Base-by-base conservation (phyloP, 2,113 vertebrate genomes). In the Megaptera novaeangliae region DNA sequence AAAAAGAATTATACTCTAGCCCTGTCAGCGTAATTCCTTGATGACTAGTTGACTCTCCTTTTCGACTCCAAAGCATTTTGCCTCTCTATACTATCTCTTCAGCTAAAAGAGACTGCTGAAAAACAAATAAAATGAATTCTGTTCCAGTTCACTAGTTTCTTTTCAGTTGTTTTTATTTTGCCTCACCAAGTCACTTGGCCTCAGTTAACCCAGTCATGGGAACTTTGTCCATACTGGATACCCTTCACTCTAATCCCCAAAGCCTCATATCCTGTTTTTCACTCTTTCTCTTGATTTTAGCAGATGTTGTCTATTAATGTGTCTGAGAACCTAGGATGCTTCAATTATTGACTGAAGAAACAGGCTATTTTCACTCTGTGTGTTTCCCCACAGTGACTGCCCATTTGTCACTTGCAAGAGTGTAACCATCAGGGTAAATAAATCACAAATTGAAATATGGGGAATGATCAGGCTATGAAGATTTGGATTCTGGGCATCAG, bases 291-390 rank as follows among this genome's bases (percentile, higher is more conserved):
- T 94, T 97, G 93, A 97, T 90, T 97, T 97, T 94, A 98, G 87
- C 98, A 98, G 97, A 97, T 98, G 98, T 97, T 97, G 94, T 74
- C 96, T 96, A 98, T 98, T 97, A 98, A 92, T 96, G 81, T 94
- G 95, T 98, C 96, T 96, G 96, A 95, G 74, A 66, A 36, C 61
- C 90, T 92, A 69, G 83, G 86, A 92, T 77, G 66, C 93, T 96
- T 96, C 97, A 92, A 95, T 97, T 95, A 97, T n/a, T 95, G 75
- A 96, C 91, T 72, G 63, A 95, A 95, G 96, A 82, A 97, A 90
- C 44, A 92, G 63, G 63, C 91, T 75, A 59, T 92, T 97, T 97
- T 91, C 69, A 66, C 41, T 94, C 94, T 44, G 34, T 46, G 14
- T 91, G 46, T 36, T 92, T 92, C 84, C 44, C 31, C 61, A 61